Conservation (phyloP, 2,888 invertebrate genomes). For the Himalopsyche japonica region DNA sequence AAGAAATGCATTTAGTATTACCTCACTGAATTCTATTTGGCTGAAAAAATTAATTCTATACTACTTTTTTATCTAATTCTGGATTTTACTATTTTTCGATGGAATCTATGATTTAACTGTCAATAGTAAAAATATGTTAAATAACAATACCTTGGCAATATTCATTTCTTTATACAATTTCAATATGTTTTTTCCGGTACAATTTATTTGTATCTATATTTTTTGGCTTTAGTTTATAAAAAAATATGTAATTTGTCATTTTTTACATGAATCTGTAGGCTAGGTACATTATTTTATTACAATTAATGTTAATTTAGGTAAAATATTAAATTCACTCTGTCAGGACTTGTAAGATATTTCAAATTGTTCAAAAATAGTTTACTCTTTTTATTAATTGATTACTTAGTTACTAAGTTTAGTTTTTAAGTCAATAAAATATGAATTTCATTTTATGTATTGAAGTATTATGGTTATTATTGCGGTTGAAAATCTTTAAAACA, state of each 20-base stretch:
- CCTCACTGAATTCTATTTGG: too few species aligned
- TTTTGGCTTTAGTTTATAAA: neutral
- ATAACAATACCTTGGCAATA: neutral
- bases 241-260: neutral
- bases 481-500: constrained; percentile 1
- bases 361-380: neutral
- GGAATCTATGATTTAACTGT: too few species aligned
- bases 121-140: too few species aligned
- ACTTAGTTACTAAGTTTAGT: neutral
- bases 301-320: neutral
- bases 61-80: too few species aligned
- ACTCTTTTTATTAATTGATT: neutral
- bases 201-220: neutral
- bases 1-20: too few species aligned
- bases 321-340: neutral
- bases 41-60: too few species aligned
- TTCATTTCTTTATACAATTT: neutral
- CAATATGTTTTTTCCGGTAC: neutral
- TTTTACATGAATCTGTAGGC: constrained; percentile 1
- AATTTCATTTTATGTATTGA: neutral
- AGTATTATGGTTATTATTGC: constrained; percentile 1
- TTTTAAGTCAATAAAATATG: neutral
- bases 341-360: neutral
- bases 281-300: neutral
- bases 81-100: too few species aligned